These are phyloP conservation scores for Montipora cactus DNA, from an alignment of 64 coral and sea anemone species.

Conservation along the genomic window DNA sequence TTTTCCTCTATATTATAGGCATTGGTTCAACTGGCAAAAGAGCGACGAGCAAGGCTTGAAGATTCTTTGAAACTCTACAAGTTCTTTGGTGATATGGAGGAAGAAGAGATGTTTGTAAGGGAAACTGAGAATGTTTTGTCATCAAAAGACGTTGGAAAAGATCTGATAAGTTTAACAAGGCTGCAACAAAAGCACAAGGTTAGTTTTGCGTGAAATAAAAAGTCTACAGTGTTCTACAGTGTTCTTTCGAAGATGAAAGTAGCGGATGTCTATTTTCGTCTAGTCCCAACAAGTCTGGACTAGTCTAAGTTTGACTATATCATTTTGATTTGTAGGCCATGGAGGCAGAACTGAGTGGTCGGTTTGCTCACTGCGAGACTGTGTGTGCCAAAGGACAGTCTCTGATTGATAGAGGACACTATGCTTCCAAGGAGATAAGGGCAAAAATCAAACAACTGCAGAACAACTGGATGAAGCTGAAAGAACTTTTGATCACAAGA, in stretches of 20 bases:
- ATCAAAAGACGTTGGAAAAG: constrained; percentile 97
- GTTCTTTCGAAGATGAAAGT: no score
- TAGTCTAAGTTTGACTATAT: no score
- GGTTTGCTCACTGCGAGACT: constrained; percentile 80
- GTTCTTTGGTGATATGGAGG: constrained; percentile 93
- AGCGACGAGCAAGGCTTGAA: constrained; percentile 82
- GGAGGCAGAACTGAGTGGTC: constrained; percentile 82
- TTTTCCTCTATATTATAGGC: constrained; percentile 46
- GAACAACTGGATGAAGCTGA: constrained; percentile 83
- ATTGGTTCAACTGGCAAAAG: constrained; percentile 74
- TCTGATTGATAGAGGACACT: constrained; percentile 82
- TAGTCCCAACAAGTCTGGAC: no score
- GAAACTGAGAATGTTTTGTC: constrained; percentile 83
- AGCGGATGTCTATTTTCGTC: no score
- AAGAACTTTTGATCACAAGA: constrained; percentile 85
- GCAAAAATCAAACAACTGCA: constrained; percentile 95
- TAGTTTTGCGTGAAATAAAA: not conserved
- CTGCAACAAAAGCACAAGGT: constrained; percentile 95
- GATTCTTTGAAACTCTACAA: constrained; percentile 85
- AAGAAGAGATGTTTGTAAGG: constrained; percentile 92
- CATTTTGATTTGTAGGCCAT: constrained; percentile 52
- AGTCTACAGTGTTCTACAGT: no score
- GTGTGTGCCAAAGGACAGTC: constrained; percentile 81
- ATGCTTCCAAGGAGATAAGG: constrained; percentile 93
- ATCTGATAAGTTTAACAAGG: constrained; percentile 91